Conservation (phyloP, 1,140 invertebrate genomes). For the Drosophila asahinai region DNA sequence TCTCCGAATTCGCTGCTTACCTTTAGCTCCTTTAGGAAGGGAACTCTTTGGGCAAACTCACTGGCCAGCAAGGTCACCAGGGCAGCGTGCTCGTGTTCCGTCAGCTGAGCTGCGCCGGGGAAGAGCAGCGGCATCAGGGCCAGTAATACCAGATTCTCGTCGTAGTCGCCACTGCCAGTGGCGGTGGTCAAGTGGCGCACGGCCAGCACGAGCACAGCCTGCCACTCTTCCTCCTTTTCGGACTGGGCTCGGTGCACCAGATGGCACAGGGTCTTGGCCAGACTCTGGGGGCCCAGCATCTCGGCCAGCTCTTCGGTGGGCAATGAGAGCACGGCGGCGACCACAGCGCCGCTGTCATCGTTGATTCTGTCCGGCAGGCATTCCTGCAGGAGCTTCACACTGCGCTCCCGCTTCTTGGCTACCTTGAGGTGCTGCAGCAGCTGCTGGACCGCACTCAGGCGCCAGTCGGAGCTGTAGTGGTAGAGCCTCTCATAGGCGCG, state of each 20-base stretch:
- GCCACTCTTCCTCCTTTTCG: slow-evolving; percentile 76
- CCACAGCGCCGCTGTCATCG: slow-evolving; percentile 87
- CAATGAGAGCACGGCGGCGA: slow-evolving; percentile 86
- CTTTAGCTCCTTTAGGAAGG: slow-evolving; percentile 54
- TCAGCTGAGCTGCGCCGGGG: slow-evolving; percentile 33
- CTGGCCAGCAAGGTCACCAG: slow-evolving; percentile 56
- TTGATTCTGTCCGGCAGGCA: slow-evolving; percentile 87
- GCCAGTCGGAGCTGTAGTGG: slow-evolving; percentile 87
- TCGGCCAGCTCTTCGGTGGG: slow-evolving; percentile 82
- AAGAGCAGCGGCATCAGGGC: slow-evolving; percentile 76
- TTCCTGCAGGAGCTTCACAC: slow-evolving; percentile 86
- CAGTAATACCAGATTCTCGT: slow-evolving; percentile 70
- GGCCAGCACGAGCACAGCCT: slow-evolving; percentile 73
- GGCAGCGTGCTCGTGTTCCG: slow-evolving; percentile 26
- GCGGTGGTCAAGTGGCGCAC: slow-evolving; percentile 81
- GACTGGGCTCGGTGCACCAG: slow-evolving; percentile 69
- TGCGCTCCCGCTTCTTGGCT: slow-evolving; percentile 66
- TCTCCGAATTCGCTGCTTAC: slow-evolving; percentile 7
- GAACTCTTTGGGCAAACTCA: slow-evolving; percentile 49
- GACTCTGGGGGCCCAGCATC: slow-evolving; percentile 73
- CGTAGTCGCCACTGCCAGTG: slow-evolving; percentile 48
- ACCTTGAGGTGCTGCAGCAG: slow-evolving; percentile 86
- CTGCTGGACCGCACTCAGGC: slow-evolving; percentile 88
- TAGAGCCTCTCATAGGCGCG: slow-evolving; percentile 89
- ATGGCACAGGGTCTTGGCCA: slow-evolving; percentile 69